phyloP scores from a whole-genome alignment of 2,797 vertebrate genomes.

The Alfaro cultratus region DNA sequence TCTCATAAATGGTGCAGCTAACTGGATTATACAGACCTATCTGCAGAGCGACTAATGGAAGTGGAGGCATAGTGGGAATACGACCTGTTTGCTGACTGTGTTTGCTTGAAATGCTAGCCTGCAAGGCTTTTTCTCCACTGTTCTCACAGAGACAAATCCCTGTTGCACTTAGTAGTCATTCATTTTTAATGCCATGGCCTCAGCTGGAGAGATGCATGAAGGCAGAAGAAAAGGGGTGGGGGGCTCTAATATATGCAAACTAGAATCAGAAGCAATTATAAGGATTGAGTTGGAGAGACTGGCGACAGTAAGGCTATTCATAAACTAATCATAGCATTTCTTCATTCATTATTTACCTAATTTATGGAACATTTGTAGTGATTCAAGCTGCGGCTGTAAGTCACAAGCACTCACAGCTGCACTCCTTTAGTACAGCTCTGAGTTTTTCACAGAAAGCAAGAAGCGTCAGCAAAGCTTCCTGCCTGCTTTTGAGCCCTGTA shows the following conservation, averaged over 20 bases:
- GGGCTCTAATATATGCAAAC: constrained; percentile 28
- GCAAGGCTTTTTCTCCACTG: constrained; percentile 69
- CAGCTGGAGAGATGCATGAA: constrained; percentile 75
- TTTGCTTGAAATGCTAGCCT: constrained; percentile 73
- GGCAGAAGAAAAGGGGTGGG: constrained; percentile 29
- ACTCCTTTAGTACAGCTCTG: constrained; percentile 15
- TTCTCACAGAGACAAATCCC: constrained; percentile 80
- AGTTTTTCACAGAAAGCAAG: constrained; percentile 36
- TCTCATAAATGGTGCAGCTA: constrained; percentile 75
- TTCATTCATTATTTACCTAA: constrained; percentile 39
- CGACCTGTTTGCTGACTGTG: constrained; percentile 65
- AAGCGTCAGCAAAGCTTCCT: constrained; percentile 47
- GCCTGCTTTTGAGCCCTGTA: constrained; percentile 48
- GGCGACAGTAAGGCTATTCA: constrained; percentile 49
- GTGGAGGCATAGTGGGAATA: constrained; percentile 62
- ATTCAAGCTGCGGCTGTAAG: constrained; percentile 26
- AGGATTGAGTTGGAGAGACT: constrained; percentile 14
- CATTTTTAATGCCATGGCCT: constrained; percentile 83
- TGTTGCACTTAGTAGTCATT: constrained; percentile 85
- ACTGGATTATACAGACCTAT: constrained; percentile 72
- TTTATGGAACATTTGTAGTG: constrained; percentile 31
- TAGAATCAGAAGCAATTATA: constrained; percentile 50
- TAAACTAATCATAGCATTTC: constrained; percentile 27
- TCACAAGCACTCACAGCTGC: constrained; percentile 48
- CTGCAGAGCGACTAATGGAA: constrained; percentile 76